Evolutionary conservation across 2,888 invertebrate species (phyloP).

Genomic region (Trypoxylon attenuatum): DNA sequence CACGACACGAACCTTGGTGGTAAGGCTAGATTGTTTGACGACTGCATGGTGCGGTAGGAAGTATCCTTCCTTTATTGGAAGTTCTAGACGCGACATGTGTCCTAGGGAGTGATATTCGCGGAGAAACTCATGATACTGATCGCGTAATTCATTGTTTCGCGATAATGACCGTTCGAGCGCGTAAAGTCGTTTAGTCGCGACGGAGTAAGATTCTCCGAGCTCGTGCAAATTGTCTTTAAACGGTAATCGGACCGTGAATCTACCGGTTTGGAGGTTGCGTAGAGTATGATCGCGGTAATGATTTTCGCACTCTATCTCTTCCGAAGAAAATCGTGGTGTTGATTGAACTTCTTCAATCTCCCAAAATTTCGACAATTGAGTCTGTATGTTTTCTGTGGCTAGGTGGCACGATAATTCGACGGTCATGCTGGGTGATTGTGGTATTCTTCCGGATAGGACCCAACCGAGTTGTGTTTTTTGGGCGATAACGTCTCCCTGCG

Average conservation of each 20-base stretch:
- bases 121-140: neutral
- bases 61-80: neutral
- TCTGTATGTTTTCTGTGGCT: too few species aligned
- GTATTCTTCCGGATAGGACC: too few species aligned
- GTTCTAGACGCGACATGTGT: neutral
- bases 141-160: neutral
- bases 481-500: too few species aligned
- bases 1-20: too few species aligned
- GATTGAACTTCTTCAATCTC: too few species aligned
- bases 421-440: too few species aligned
- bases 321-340: neutral
- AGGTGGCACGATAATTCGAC: too few species aligned
- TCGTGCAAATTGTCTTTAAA: neutral
- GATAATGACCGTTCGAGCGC: neutral
- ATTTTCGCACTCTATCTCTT: neutral
- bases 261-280: neutral
- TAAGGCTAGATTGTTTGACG: too few species aligned
- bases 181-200: neutral
- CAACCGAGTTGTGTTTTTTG: too few species aligned
- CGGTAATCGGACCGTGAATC: neutral
- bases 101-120: neutral
- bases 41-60: neutral
- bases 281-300: neutral
- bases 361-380: too few species aligned
- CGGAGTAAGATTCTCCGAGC: neutral